These are phyloP conservation scores for Mastigias papua DNA, from an alignment of 30 jellyfish, hydroid and myxozoan genomes.

Conservation along the genomic window DNA sequence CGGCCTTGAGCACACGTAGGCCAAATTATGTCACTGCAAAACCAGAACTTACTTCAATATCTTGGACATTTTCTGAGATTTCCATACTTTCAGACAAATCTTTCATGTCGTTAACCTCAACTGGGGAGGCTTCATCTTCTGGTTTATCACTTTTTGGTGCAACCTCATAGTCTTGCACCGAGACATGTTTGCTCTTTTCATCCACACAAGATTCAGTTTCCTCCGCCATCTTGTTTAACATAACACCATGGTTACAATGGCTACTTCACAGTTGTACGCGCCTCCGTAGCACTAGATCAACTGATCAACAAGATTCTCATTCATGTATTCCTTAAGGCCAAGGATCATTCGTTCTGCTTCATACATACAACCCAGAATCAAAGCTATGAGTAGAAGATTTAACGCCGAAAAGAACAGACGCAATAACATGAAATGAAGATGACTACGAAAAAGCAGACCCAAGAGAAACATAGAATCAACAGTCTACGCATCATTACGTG, in stretches of 20 bases:
- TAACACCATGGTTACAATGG: constrained; percentile 27
- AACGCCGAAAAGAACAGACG: too few relatives aligned
- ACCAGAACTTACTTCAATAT: constrained; percentile 26
- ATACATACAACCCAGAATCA: too few relatives aligned
- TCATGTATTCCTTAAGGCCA: too few relatives aligned
- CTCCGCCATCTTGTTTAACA: constrained; percentile 65
- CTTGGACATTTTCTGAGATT: constrained; percentile 13
- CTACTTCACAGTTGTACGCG: neutral
- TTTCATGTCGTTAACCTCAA: neutral
- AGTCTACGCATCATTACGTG: too few relatives aligned
- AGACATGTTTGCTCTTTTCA: constrained; percentile 6
- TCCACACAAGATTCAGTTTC: constrained; percentile 1
- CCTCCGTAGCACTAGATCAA: neutral
- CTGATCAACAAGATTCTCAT: too few relatives aligned
- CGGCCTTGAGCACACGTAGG: neutral
- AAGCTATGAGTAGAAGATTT: too few relatives aligned
- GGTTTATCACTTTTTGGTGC: neutral
- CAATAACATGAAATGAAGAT: too few relatives aligned
- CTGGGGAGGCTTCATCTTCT: neutral
- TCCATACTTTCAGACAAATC: neutral
- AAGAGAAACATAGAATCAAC: too few relatives aligned
- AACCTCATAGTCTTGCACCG: neutral
- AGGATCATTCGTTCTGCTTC: too few relatives aligned
- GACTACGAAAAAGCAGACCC: too few relatives aligned
- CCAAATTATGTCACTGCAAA: neutral